Evolutionary conservation across 2,797 vertebrate genomes (phyloP), one percentile per base, ranked within the genome.

Genomic region (Cuculus canorus): DNA sequence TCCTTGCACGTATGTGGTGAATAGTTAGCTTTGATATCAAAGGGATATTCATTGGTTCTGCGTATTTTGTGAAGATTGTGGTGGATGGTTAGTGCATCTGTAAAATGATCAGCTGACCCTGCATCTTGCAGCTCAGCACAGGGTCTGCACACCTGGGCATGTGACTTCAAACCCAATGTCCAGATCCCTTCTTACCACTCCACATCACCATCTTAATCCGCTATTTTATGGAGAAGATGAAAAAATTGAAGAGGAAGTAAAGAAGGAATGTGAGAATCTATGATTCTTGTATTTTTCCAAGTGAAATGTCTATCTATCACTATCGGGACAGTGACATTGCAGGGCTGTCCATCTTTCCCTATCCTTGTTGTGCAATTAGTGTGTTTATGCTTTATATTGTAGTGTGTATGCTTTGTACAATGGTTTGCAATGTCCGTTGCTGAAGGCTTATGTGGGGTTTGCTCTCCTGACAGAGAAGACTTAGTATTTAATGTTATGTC

Each of bases 111-210:
- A 71, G 7, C 17, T 85, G 57, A 21, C n/a, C 16, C 21, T 45
- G 28, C 4, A 37, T 23, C n/a, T 47, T 8, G 1, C 13, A 33
- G 12, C 8, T 59, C 24, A 61, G 8, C 8, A 27, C 30, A 65
- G 5, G 9, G 11, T 79, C 28, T 81, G 28, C 2, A 5, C 9
- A 23, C 3, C 19, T 19, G 14, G 43, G 13, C 18, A 41, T 61
- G 18, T 73, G 7, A 28, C 33, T 69, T 72, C 2, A 3, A 11
- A 45, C 10, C 41, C 0, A 0, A 10, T 16, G 5, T 21, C 21
- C 0, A 0, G 11, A 25, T 57, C 6, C 10, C 7, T 54, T 75
- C 54, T 60, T 77, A 61, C 5, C 19, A 54, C 28, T 88, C 37
- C 45, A 11, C 45, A 72, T 3, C 2, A 25, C 4, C 25, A 7